phyloP scores from a whole-genome alignment of 2,888 invertebrate genomes.

The Eucera pruinosa region DNA sequence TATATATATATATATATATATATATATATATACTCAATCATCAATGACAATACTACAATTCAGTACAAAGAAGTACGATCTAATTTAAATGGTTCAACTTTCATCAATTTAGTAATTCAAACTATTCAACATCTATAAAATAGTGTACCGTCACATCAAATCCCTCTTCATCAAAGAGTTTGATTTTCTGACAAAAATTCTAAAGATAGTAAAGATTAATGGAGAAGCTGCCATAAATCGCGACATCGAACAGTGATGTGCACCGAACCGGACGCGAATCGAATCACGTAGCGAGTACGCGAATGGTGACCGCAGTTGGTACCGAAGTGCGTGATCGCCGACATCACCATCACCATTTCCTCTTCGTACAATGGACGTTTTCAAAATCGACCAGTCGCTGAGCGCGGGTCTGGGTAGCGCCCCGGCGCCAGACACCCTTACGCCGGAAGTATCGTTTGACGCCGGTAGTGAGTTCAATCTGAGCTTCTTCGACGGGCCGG shows the following conservation, averaged over 20 bases:
- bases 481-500: constrained; percentile 91
- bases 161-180: too few species aligned
- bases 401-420: constrained; percentile 87
- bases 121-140: too few species aligned
- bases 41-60: too few species aligned
- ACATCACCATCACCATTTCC: constrained; percentile 36
- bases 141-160: too few species aligned
- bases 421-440: constrained; percentile 87
- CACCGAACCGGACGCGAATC: constrained; percentile 23
- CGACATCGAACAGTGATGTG: constrained; percentile 25
- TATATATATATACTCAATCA: too few species aligned
- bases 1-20: too few species aligned
- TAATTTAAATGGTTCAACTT: too few species aligned
- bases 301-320: constrained; percentile 72
- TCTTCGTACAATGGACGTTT: constrained; percentile 88
- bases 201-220: background rate
- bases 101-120: too few species aligned
- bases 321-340: constrained; percentile 64
- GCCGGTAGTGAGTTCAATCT: constrained; percentile 92
- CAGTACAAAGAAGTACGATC: too few species aligned
- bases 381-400: constrained; percentile 89
- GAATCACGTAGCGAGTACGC: constrained; percentile 51
- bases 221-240: background rate
- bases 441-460: constrained; percentile 89
- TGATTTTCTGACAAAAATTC: too few species aligned